phyloP scores from a whole-genome alignment of 2,888 invertebrate species.

The Aproaerema taeniolella region DNA sequence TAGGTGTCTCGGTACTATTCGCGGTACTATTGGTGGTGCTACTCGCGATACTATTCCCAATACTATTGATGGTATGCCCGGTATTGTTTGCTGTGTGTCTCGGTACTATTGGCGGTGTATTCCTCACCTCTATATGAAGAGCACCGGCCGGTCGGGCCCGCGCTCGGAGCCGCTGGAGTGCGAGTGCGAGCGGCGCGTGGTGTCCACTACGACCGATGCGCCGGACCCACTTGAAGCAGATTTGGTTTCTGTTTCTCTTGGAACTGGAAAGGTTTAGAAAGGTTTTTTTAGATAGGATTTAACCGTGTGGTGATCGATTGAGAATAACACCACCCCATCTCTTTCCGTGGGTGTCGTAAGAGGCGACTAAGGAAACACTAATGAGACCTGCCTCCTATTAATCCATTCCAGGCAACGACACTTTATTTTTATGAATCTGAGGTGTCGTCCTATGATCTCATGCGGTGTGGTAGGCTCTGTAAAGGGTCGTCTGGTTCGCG shows the following conservation, averaged over 20 bases:
- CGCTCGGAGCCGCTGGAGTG: constrained; percentile 57
- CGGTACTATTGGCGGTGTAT: not conserved
- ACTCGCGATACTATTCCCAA: not conserved
- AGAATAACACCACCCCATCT: not conserved
- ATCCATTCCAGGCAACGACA: no score
- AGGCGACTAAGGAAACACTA: not conserved
- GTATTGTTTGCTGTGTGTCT: not conserved
- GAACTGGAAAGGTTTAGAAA: not conserved
- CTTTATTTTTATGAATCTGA: no score
- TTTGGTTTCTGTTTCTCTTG: constrained; percentile 35
- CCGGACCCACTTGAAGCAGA: constrained; percentile 55
- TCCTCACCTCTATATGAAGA: not conserved
- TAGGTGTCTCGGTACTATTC: not conserved
- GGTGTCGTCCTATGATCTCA: no score
- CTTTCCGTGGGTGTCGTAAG: not conserved
- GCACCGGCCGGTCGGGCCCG: constrained; percentile 33
- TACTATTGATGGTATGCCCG: not conserved
- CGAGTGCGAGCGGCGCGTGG: constrained; percentile 53
- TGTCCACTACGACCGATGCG: constrained; percentile 42
- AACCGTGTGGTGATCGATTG: not conserved
- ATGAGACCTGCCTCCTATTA: no score
- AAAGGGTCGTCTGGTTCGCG: no score
- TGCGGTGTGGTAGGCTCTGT: no score
- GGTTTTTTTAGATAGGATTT: not conserved
- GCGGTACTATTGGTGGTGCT: not conserved